These are phyloP conservation scores for Poliocrania exsul DNA, from an alignment of 2,797 vertebrate genomes.

Conservation along the genomic window DNA sequence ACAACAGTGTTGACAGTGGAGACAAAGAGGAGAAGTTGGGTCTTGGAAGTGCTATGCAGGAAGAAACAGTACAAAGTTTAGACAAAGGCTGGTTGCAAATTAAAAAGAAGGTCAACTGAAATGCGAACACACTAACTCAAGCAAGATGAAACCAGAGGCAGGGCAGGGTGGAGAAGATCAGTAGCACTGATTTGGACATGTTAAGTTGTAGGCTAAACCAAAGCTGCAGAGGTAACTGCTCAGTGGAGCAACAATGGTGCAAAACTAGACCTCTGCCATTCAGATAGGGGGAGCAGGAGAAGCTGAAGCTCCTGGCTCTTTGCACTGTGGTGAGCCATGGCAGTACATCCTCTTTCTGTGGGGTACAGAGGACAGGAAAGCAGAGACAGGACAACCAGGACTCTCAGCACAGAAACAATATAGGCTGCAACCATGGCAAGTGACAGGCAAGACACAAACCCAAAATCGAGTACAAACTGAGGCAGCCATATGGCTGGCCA, in stretches of 20 bases:
- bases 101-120: neutral
- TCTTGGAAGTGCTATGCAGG: conserved; percentile 23
- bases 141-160: conserved; percentile 35
- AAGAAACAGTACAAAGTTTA: conserved; percentile 40
- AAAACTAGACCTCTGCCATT: neutral
- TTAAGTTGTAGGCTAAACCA: neutral
- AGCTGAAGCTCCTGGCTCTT: neutral
- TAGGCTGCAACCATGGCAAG: neutral
- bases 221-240: neutral
- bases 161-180: neutral
- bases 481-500: neutral
- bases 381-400: neutral
- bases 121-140: neutral
- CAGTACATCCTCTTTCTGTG: neutral
- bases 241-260: neutral
- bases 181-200: fast-evolving
- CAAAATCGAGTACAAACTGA: neutral
- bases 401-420: neutral
- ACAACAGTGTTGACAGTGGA: neutral
- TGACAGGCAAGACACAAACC: neutral
- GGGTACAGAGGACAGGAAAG: neutral
- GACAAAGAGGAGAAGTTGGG: neutral
- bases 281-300: neutral
- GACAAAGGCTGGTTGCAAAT: conserved; percentile 5
- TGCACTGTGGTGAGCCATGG: neutral